These are phyloP conservation scores for Serranus cabrilla DNA, from an alignment of 2,797 vertebrate species.

Conservation along the genomic window DNA sequence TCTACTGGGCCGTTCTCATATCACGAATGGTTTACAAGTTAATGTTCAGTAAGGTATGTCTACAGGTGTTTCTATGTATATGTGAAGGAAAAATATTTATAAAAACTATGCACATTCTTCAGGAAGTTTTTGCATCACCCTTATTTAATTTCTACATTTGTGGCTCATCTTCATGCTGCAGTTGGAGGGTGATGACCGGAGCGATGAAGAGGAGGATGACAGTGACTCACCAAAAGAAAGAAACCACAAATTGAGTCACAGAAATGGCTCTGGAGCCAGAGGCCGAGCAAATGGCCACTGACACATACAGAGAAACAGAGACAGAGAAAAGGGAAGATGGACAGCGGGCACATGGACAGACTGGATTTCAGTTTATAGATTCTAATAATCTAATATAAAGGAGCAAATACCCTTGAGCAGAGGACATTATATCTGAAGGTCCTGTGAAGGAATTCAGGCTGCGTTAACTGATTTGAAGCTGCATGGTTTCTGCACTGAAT, in stretches of 20 bases:
- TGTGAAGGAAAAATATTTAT: not conserved
- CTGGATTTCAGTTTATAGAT: slow-evolving; percentile 22
- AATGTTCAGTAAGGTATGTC: slow-evolving; percentile 86
- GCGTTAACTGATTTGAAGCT: slow-evolving; percentile 10
- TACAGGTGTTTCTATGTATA: slow-evolving; percentile 36
- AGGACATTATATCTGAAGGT: slow-evolving; percentile 28
- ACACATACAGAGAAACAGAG: slow-evolving; percentile 22
- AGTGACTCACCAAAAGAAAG: slow-evolving; percentile 67
- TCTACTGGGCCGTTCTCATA: slow-evolving; percentile 93
- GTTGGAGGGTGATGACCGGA: slow-evolving; percentile 84
- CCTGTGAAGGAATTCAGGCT: slow-evolving; percentile 41
- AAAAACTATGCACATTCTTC: not conserved
- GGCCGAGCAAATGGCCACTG: slow-evolving; percentile 75
- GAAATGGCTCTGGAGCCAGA: slow-evolving; percentile 66
- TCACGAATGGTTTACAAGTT: slow-evolving; percentile 88
- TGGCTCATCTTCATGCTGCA: slow-evolving; percentile 47
- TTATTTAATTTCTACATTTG: not conserved
- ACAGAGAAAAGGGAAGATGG: slow-evolving; percentile 8
- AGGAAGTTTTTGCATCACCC: not conserved
- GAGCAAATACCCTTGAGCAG: not conserved
- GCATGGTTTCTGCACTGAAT: slow-evolving; percentile 7
- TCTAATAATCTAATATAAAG: not conserved
- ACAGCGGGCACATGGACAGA: slow-evolving; percentile 17
- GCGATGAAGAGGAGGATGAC: slow-evolving; percentile 83
- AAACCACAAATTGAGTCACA: slow-evolving; percentile 64